Evolutionary conservation across 2,888 invertebrate species (phyloP).

Genomic region (Andrena minutula): DNA sequence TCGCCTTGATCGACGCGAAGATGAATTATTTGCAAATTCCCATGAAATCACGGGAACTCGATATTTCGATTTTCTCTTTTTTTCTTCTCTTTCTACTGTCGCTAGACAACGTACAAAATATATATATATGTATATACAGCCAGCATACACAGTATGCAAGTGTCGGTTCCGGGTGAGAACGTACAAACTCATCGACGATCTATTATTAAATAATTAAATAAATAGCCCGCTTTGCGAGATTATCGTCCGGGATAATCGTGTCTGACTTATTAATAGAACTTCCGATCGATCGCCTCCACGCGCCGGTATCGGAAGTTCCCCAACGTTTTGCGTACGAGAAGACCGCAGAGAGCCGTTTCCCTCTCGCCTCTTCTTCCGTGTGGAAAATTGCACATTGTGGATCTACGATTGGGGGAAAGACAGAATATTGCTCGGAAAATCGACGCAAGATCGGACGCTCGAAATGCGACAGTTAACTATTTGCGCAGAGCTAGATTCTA

Average conservation of each 20-base stretch:
- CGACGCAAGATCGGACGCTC: not conserved
- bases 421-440: not conserved
- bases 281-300: conserved; percentile 60
- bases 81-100: conserved; percentile 48
- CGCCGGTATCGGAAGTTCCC: conserved; percentile 43
- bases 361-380: not conserved
- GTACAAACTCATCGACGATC: conserved; percentile 61
- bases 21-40: no score
- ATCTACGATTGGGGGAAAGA: not conserved
- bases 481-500: no score
- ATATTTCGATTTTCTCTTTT: no score
- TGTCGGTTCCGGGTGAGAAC: conserved; percentile 52
- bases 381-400: not conserved
- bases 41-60: conserved; percentile 40
- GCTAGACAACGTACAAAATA: conserved; percentile 77
- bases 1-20: not conserved
- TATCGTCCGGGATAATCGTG: conserved; percentile 61
- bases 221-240: conserved; percentile 63
- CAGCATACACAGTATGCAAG: conserved; percentile 81
- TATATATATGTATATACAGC: conserved; percentile 37
- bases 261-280: conserved; percentile 67
- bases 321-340: conserved; percentile 36
- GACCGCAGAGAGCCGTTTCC: conserved; percentile 16
- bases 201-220: conserved; percentile 70
- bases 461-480: not conserved